These are phyloP conservation scores for Vidua macroura DNA, from an alignment of 2,113 vertebrate genomes.

Conservation along the genomic window DNA sequence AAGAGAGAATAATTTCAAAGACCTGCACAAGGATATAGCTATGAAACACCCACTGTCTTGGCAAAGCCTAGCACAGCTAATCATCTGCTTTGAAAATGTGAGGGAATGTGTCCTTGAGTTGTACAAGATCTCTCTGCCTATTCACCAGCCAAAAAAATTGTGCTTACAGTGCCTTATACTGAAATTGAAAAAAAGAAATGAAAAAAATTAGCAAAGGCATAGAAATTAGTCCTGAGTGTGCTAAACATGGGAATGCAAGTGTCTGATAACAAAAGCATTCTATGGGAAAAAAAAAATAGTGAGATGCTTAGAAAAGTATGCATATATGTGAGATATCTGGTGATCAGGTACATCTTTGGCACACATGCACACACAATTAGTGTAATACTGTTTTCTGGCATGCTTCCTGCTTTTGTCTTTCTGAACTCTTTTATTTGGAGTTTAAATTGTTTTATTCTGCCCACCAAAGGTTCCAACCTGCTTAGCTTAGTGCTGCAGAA, in stretches of 20 bases:
- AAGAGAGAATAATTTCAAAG: slow-evolving; percentile 18
- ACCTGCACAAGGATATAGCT: not conserved
- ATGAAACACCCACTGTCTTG: not conserved
- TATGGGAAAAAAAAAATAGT: not conserved
- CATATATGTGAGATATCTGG: accelerated
- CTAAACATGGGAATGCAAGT: not conserved
- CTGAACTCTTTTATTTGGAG: not conserved
- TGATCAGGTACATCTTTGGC: not conserved
- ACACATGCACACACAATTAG: not conserved
- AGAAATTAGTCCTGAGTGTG: not conserved
- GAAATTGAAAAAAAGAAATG: not conserved
- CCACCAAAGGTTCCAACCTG: not conserved
- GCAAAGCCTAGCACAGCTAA: not conserved
- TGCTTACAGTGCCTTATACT: not conserved
- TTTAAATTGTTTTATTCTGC: not conserved
- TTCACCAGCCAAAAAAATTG: not conserved
- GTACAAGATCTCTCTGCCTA: not conserved
- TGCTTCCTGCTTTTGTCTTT: not conserved
- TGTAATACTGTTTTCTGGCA: not conserved
- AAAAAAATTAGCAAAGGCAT: not conserved
- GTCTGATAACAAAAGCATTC: not conserved
- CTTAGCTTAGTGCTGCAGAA: not conserved
- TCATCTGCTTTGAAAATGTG: not conserved
- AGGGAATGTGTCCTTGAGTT: not conserved
- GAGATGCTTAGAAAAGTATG: not conserved